Base-by-base conservation (phyloP, 92 coral and sea anemone genomes). In the Epizoanthus ramosus region DNA sequence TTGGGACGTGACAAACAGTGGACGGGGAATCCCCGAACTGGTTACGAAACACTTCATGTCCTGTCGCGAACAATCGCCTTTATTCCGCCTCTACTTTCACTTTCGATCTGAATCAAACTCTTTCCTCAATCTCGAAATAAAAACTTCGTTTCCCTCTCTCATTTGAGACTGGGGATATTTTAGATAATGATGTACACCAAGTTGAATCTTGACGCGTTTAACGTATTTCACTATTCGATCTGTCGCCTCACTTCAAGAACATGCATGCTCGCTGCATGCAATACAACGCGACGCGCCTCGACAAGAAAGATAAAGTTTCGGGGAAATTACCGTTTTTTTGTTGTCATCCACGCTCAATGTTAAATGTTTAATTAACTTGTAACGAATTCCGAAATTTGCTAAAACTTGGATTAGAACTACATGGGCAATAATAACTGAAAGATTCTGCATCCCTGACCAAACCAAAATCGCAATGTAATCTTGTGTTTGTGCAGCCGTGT, bases 11-110 rank as follows among this genome's bases (percentile, higher is more conserved):
- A 39, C 24, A 22, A 76, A 37, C 9, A 0, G 10, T 37, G 3
- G 23, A n/a, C 68, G 89, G 89, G 89, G 89, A 86, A 86, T 86
- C 89, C 89, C 89, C 82, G 71, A 77, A 4, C 35, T 5, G 4
- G 18, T 63, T 24, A 33, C 68, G 68, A 63, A 63, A 47, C 31
- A 28, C 6, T 37, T 37, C 54, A 47, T 8, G 54, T 47, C 54
- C 54, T 8, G 15, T 47, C 54, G 54, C 0, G 54, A 47, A 47
- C 54, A 47, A 47, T 47, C 15, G 54, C 0, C 54, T 8, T 47
- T 50, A 50, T 50, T 50, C 54, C 1, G 12, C 50, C 10, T 43
- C 10, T 43, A 22, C 57, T 41, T 60, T 41, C 71, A 3, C 39
- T 77, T 77, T 77, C 82, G 37, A 39, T 9, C 4, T 14, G 10